phyloP scores from a whole-genome alignment of 2,888 invertebrate species.

The Laspeyria flexula region DNA sequence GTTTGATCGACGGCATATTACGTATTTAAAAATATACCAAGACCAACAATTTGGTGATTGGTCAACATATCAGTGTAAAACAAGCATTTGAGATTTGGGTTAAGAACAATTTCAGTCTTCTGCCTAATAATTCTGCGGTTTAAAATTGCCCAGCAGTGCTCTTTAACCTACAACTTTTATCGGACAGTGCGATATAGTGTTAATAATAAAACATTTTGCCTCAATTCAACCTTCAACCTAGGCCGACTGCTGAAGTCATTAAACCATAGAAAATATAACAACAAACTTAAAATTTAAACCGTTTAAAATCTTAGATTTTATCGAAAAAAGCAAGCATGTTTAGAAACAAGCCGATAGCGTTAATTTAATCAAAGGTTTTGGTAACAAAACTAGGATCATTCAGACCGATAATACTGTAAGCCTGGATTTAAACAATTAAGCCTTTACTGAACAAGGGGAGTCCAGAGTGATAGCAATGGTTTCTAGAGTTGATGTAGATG shows the following conservation, averaged over 20 bases:
- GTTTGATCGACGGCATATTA: too few species aligned
- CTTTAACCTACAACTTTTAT: too few species aligned
- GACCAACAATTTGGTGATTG: too few species aligned
- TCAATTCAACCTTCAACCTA: not conserved
- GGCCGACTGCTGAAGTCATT: not conserved
- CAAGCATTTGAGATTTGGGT: too few species aligned
- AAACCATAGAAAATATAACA: not conserved
- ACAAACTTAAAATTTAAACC: not conserved
- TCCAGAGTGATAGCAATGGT: constrained; percentile 8
- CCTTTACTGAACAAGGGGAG: constrained; percentile 3
- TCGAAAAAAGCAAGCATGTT: not conserved
- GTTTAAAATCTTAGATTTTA: not conserved
- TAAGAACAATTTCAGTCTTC: too few species aligned
- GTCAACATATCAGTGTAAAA: too few species aligned
- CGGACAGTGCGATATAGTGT: too few species aligned
- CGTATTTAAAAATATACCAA: too few species aligned
- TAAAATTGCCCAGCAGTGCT: too few species aligned
- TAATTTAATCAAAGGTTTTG: constrained; percentile 1
- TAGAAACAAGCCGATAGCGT: not conserved
- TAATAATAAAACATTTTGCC: too few species aligned
- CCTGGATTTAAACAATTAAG: constrained; percentile 10
- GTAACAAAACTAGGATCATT: not conserved
- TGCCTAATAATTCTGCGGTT: too few species aligned
- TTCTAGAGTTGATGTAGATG: constrained; percentile 24
- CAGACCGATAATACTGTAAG: constrained; percentile 6